These are phyloP conservation scores for Biston betularia DNA, from an alignment of 2,888 invertebrate species.

Conservation along the genomic window DNA sequence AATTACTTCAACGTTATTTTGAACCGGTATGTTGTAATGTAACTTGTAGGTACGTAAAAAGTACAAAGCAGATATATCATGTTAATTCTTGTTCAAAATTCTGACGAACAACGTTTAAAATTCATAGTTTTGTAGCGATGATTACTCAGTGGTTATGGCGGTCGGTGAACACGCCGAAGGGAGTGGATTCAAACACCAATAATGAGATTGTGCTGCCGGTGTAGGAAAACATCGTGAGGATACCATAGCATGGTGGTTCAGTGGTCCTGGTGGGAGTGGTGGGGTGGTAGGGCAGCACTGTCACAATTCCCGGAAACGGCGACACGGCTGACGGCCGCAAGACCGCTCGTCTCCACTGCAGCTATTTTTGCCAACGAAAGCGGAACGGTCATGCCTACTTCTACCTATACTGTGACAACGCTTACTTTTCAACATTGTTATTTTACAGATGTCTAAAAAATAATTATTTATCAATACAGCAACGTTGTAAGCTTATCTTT, in stretches of 20 bases:
- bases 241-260: too few species aligned
- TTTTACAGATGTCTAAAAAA: background rate
- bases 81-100: background rate
- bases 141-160: too few species aligned
- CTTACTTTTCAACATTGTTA: constrained; percentile 7
- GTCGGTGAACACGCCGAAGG: too few species aligned
- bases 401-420: constrained; percentile 14
- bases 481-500: too few species aligned
- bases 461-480: too few species aligned
- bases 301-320: constrained; percentile 69
- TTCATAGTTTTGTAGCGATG: too few species aligned
- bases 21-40: constrained; percentile 3
- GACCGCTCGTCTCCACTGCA: constrained; percentile 56
- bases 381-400: constrained; percentile 69
- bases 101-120: too few species aligned
- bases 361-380: constrained; percentile 80
- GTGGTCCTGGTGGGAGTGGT: background rate
- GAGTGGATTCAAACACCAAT: too few species aligned
- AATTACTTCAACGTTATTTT: background rate
- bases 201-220: too few species aligned
- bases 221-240: too few species aligned
- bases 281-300: constrained; percentile 45
- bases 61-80: background rate
- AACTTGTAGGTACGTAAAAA: background rate
- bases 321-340: constrained; percentile 68